Evolutionary conservation across 1,140 invertebrate species (phyloP), one percentile per base, ranked within the genome.

Genomic region (Helicoverpa armigera): DNA sequence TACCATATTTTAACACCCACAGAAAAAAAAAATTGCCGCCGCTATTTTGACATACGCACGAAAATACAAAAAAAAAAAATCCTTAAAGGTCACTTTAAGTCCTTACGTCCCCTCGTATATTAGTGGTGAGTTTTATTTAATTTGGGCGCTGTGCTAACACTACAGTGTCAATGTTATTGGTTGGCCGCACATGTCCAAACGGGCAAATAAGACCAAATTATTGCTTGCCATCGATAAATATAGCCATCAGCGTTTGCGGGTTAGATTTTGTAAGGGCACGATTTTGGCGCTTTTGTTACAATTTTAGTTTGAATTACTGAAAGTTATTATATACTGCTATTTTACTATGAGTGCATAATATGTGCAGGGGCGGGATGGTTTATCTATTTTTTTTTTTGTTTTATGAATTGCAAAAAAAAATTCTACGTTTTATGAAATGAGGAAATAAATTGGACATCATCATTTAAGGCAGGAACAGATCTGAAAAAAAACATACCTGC

Each of bases 81-180:
- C 9, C 54, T 29, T 60, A 54, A 43, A 43, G 31, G 5, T 4
- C 12, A n/a, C 10, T 18, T 58, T 11, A 74, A 60, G 54, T 74
- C 65, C 35, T 58, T 18, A 69, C 85, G 43, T 53, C 86, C 87
- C 89, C 86, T 87, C 86, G 75, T 82, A 79, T 90, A 92, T 91
- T 92, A 91, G 86, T 81, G 76, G 90, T 86, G 89, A 90, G 91
- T 92, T 90, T 92, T 90, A 94, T 94, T 94, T 94, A 93, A 93
- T 94, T 93, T 91, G 83, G 88, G 78, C 87, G 16, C 84, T 89
- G 87, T 86, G 90, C 91, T 88, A 93, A 92, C 89, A 92, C 65
- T 81, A 88, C 88, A 90, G 78, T 82, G 87, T 86, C 85, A 90
- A 89, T 94, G 91, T 94, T 94, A 82, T 89, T 87, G 81, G 82